Percentiles rank a stretch among this genome's conserved stretches.
Evolutionary conservation across 2,797 vertebrate species (phyloP).

Genomic region (Coendou prehensilis): DNA sequence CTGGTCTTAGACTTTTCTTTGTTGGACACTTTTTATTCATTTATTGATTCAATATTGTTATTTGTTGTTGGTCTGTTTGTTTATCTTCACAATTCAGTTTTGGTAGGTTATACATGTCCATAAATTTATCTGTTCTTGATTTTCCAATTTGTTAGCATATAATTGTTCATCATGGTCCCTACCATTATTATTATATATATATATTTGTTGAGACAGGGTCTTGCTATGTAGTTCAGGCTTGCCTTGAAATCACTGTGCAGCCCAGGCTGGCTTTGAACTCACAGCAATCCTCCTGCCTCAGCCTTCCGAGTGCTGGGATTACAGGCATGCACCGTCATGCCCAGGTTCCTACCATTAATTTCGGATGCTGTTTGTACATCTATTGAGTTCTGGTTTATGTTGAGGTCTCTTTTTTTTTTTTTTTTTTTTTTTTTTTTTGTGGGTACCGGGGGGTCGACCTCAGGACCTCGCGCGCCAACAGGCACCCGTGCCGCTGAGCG

Average conservation of each 20-base stretch:
- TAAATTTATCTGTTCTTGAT: not conserved
- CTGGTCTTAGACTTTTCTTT: not conserved
- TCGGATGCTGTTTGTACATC: not conserved
- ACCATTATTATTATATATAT: too few species aligned
- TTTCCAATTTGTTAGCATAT: not conserved
- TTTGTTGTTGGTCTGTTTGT: not conserved
- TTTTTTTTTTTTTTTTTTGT: too few species aligned
- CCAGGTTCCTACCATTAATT: not conserved
- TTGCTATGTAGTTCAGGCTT: too few species aligned
- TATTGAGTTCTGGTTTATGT: not conserved
- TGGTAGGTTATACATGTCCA: not conserved
- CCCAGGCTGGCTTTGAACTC: too few species aligned
- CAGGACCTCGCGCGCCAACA: too few species aligned
- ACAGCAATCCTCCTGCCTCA: not conserved
- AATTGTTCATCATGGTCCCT: not conserved
- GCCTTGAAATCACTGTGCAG: too few species aligned
- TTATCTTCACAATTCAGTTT: not conserved
- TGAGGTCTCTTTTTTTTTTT: not conserved
- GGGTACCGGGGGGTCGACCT: too few species aligned
- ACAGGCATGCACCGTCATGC: not conserved
- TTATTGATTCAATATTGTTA: not conserved
- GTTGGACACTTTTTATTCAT: not conserved
- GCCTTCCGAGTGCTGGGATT: not conserved
- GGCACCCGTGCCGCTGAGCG: too few species aligned
- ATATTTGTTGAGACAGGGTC: too few species aligned